A percentile compares a stretch with the other conserved stretches of the same genome.
Evolutionary conservation across 2,888 invertebrate species (phyloP).

Genomic region (Eupithecia inturbata): DNA sequence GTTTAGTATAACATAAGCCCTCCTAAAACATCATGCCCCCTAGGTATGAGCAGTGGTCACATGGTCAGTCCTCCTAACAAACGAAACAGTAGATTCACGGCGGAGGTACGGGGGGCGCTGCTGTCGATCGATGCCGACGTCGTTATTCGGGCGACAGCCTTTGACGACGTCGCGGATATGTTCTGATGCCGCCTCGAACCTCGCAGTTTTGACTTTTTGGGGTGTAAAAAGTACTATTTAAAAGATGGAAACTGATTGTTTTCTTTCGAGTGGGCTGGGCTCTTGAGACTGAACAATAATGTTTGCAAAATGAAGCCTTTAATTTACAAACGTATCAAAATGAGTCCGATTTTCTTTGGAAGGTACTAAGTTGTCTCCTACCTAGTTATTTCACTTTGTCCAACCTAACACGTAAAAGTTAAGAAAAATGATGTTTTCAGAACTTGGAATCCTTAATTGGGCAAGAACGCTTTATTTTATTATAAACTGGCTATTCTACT

Average conservation of each 20-base stretch:
- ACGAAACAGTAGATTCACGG: conserved; percentile 30
- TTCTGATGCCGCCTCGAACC: conserved; percentile 42
- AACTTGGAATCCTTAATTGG: neutral
- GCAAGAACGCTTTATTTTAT: neutral
- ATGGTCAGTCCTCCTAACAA: conserved; percentile 15
- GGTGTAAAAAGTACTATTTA: neutral
- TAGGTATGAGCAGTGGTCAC: conserved; percentile 16
- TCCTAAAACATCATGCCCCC: neutral
- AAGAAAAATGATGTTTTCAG: neutral
- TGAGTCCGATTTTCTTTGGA: neutral
- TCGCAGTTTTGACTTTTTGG: neutral
- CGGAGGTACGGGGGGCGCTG: conserved; percentile 51
- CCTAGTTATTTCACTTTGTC: neutral
- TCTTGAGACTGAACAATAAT: neutral
- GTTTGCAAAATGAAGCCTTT: neutral
- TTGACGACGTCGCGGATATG: conserved; percentile 75
- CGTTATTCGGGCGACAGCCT: conserved; percentile 85
- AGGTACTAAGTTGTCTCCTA: neutral
- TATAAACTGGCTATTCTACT: too few species aligned
- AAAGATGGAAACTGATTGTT: neutral
- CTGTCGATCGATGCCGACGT: conserved; percentile 80
- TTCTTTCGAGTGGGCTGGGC: neutral
- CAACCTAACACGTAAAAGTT: neutral
- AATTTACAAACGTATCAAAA: neutral
- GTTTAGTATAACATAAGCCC: neutral